Percentiles rank a stretch among this genome's conserved stretches.
Evolutionary conservation across 2,888 invertebrate genomes (phyloP).

Genomic region (Pocota personata): DNA sequence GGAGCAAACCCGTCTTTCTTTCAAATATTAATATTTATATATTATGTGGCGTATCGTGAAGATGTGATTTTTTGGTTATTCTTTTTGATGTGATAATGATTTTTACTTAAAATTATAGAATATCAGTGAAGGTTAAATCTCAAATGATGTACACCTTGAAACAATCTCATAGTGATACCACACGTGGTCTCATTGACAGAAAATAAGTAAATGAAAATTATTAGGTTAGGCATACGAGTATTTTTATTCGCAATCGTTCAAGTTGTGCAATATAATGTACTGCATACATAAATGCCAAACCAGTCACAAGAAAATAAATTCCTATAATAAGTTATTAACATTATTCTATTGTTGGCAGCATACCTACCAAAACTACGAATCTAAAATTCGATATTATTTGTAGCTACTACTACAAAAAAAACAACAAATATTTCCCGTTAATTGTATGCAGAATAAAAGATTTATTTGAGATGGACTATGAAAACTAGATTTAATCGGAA

Average conservation of each 20-base stretch:
- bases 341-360: not conserved
- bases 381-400: not conserved
- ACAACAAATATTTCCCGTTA: not conserved
- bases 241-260: not conserved
- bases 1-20: too few species aligned
- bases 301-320: not conserved
- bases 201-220: not conserved
- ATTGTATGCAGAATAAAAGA: not conserved
- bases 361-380: not conserved
- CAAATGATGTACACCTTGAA: not conserved
- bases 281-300: too few species aligned
- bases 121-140: not conserved
- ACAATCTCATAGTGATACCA: too few species aligned
- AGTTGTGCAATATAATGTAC: not conserved
- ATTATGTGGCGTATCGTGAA: too few species aligned
- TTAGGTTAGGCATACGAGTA: not conserved
- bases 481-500: too few species aligned
- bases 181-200: not conserved
- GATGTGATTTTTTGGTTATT: too few species aligned
- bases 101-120: not conserved
- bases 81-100: too few species aligned
- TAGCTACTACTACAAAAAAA: not conserved
- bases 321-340: not conserved
- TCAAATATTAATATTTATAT: too few species aligned
- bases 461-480: too few species aligned